Conservation (phyloP, 2,888 invertebrate species). For the Agrotis clavis region DNA sequence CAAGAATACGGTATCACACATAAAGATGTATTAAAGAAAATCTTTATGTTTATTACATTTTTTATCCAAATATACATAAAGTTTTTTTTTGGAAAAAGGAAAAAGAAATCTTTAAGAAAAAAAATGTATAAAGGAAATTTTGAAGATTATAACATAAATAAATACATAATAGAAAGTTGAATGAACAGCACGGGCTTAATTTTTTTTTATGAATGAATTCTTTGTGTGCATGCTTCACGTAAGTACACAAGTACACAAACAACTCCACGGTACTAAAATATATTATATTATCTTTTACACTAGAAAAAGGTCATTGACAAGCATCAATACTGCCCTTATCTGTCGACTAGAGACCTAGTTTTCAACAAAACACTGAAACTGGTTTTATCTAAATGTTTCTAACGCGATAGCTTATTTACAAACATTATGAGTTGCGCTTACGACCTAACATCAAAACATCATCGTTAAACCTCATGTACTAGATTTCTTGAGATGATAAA, state of each 20-base stretch:
- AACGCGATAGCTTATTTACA: slow-evolving; percentile 22
- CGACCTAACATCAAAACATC: slow-evolving; percentile 11
- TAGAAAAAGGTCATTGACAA: slow-evolving; percentile 52
- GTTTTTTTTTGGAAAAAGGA: too few relatives aligned
- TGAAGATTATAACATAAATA: too few relatives aligned
- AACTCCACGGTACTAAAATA: neutral
- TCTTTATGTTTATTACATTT: too few relatives aligned
- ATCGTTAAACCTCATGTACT: neutral
- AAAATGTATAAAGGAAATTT: too few relatives aligned
- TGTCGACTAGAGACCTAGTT: slow-evolving; percentile 31
- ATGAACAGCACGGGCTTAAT: neutral
- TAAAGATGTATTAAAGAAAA: too few relatives aligned
- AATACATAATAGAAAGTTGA: too few relatives aligned
- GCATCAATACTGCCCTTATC: slow-evolving; percentile 32
- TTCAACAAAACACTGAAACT: slow-evolving; percentile 13
- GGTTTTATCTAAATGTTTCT: slow-evolving; percentile 18
- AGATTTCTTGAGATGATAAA: neutral
- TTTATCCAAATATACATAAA: too few relatives aligned
- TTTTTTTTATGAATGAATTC: neutral
- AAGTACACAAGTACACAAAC: neutral
- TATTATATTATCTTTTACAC: slow-evolving; percentile 3
- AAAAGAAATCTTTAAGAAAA: too few relatives aligned
- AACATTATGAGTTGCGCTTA: slow-evolving; percentile 6
- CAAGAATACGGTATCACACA: too few relatives aligned
- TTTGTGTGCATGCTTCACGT: neutral